These are phyloP conservation scores for Ostrea edulis DNA, from an alignment of 1,140 invertebrate species.

Conservation along the genomic window DNA sequence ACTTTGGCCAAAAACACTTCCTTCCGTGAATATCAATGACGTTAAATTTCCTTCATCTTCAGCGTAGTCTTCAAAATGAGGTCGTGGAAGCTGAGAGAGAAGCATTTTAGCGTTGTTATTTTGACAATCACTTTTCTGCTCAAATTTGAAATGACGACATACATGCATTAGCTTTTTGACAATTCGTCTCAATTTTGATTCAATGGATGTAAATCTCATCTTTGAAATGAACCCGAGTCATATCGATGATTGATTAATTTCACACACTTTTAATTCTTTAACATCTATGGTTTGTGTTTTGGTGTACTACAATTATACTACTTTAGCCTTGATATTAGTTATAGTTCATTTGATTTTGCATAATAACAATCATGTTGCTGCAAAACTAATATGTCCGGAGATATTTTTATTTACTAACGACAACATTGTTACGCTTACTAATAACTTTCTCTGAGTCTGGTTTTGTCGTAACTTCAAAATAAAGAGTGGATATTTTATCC, in stretches of 20 bases:
- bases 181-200: not conserved
- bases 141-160: not conserved
- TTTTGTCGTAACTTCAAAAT: not conserved
- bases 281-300: not conserved
- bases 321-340: not conserved
- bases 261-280: not conserved
- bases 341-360: too few species aligned
- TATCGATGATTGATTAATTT: too few species aligned
- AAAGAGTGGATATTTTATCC: not conserved
- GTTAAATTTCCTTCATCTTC: conserved; percentile 24
- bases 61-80: conserved; percentile 35
- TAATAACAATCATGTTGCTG: too few species aligned
- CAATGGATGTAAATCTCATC: not conserved
- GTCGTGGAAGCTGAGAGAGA: conserved; percentile 44
- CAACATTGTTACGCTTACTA: not conserved
- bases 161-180: not conserved
- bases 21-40: conserved; percentile 18
- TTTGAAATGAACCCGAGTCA: too few species aligned
- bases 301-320: not conserved
- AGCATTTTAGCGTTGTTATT: conserved; percentile 50
- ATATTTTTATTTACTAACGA: too few species aligned
- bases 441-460: not conserved
- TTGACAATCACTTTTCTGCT: conserved; percentile 47
- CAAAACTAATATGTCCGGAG: too few species aligned
- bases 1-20: conserved; percentile 26